These are phyloP conservation scores for Limenitis camilla DNA, from an alignment of 2,888 invertebrate species.

Conservation along the genomic window DNA sequence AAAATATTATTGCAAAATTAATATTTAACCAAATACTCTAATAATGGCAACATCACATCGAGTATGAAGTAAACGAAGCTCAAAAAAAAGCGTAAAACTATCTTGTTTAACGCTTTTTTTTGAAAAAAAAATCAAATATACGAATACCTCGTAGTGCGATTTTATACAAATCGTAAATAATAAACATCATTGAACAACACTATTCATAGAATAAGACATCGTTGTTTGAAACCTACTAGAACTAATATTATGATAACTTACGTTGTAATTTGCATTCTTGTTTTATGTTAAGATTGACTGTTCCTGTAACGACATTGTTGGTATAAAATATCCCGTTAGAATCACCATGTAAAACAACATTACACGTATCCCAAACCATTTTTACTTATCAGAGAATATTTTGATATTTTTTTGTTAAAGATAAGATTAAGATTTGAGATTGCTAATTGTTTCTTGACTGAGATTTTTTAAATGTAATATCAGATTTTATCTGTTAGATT, in stretches of 20 bases:
- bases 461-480: too few relatives aligned
- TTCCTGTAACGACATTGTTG: slow-evolving; percentile 60
- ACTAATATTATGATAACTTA: slow-evolving; percentile 21
- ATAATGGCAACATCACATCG: too few relatives aligned
- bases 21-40: too few relatives aligned
- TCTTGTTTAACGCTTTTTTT: not conserved
- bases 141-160: not conserved
- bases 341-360: slow-evolving; percentile 50
- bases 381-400: slow-evolving; percentile 4
- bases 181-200: too few relatives aligned
- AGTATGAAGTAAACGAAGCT: not conserved
- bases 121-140: not conserved
- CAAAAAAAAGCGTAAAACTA: not conserved
- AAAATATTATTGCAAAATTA: slow-evolving; percentile 14
- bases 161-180: not conserved
- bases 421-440: too few relatives aligned
- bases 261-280: slow-evolving; percentile 47
- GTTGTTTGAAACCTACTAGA: too few relatives aligned
- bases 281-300: slow-evolving; percentile 47
- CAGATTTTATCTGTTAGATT: too few relatives aligned
- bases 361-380: slow-evolving; percentile 51
- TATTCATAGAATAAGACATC: too few relatives aligned
- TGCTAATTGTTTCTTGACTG: too few relatives aligned
- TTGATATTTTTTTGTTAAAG: not conserved
- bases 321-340: slow-evolving; percentile 46